These are phyloP conservation scores for Acanthiza pusilla DNA, from an alignment of 2,797 vertebrate species.

Conservation along the genomic window DNA sequence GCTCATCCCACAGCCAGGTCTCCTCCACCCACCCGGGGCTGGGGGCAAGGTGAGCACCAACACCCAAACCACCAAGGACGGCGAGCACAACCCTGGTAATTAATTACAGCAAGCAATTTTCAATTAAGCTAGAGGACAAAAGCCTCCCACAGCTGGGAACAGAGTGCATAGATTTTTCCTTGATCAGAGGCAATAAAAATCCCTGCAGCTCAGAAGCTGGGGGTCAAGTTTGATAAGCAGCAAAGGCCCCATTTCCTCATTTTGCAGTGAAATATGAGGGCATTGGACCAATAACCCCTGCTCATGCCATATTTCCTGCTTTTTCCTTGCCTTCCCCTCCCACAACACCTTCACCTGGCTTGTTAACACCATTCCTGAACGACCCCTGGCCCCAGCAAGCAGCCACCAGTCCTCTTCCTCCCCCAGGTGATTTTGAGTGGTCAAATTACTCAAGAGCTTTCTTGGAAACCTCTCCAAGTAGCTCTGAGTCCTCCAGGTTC, in stretches of 20 bases:
- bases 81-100: background rate
- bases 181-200: background rate
- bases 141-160: background rate
- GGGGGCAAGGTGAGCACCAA: fast-evolving
- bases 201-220: background rate
- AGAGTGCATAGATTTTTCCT: background rate
- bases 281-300: background rate
- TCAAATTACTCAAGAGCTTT: background rate
- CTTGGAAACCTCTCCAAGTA: background rate
- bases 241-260: background rate
- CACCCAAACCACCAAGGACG: background rate
- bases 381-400: background rate
- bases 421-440: background rate
- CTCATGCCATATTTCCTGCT: background rate
- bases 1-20: background rate
- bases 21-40: background rate
- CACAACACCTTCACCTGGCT: background rate
- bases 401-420: background rate
- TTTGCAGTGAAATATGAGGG: fast-evolving
- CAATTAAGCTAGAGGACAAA: background rate
- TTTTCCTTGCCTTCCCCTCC: background rate
- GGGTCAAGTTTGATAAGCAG: background rate
- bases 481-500: fast-evolving
- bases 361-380: background rate
- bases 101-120: slow-evolving; percentile 13